Base-by-base conservation (phyloP, 1,140 invertebrate genomes). In the Philotrypesis tridentata region DNA sequence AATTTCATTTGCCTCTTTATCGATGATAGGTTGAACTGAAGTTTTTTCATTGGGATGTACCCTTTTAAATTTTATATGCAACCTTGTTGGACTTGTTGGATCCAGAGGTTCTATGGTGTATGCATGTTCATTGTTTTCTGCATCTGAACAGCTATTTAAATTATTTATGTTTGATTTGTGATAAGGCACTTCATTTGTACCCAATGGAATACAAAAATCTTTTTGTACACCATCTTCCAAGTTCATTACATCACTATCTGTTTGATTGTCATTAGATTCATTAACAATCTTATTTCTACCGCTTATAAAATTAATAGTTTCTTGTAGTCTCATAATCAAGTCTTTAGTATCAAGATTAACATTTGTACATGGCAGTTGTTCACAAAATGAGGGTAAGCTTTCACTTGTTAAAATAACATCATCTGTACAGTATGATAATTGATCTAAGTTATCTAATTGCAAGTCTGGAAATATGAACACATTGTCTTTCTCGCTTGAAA, bases 381-480 rank as follows among this genome's bases (percentile, higher is more conserved):
- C 75, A 70, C 85, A 88, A 0, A 85, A 86, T 0, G 88, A 89
- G 0, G 89, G 87, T 21, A 90, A 67, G 40, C 89, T 88, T 68
- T 91, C 89, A 43, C 83, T 89, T 7, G 88, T 85, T 0, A 91
- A 85, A 86, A 89, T 88, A 86, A 90, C 89, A 60, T 89, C 87
- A 23, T 91, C 89, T 0, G 89, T 83, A 8, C 87, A 86, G 1
- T 91, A 83, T 1, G 85, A 67, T 14, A 91, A 31, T 0, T 88
- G 85, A 83, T 91, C 89, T 25, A 92, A 76, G 82, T 90, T 87
- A 80, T 92, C 90, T 40, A 91, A 75, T n/a, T 87, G 87, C 23
- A 91, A 90, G 31, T 91, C 90, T 0, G 91, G 86, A 14, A 91
- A 43, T 80, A 88, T 88, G 27, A 90, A 91, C 23, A 84, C 87